These are phyloP conservation scores for Hypsibius dujardini DNA, from an alignment of 1,140 invertebrate genomes.

Conservation along the genomic window DNA sequence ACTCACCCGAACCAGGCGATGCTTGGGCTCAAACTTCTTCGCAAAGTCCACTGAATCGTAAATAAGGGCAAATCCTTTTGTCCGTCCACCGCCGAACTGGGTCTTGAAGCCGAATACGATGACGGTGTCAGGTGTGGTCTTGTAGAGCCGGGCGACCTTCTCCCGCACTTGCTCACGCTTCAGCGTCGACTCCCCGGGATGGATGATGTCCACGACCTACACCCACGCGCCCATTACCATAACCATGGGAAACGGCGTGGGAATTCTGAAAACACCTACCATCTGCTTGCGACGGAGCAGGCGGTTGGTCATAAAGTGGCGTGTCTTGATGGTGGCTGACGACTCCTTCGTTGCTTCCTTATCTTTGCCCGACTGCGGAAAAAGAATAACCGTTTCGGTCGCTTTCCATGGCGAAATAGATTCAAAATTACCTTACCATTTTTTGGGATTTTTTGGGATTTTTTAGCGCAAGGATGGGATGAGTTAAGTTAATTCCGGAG, in stretches of 20 bases:
- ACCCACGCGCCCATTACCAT: conserved; percentile 24
- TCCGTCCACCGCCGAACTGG: conserved; percentile 93
- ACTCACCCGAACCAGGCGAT: conserved; percentile 54
- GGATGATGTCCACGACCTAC: conserved; percentile 78
- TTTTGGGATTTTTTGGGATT: no score
- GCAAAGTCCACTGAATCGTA: conserved; percentile 93
- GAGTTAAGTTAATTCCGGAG: no score
- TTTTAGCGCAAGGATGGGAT: no score
- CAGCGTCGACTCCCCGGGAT: conserved; percentile 81
- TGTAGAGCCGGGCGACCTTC: conserved; percentile 93
- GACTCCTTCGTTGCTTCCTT: conserved; percentile 28
- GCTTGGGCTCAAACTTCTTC: conserved; percentile 98
- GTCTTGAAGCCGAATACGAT: conserved; percentile 95
- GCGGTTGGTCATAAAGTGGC: conserved; percentile 98
- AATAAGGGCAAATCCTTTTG: conserved; percentile 86
- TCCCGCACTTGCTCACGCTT: conserved; percentile 92
- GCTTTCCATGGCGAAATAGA: no score
- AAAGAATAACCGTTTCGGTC: conserved; percentile 22
- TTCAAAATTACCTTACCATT: no score
- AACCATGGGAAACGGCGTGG: conserved; percentile 11
- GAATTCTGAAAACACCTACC: conserved; percentile 44
- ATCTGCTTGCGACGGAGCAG: conserved; percentile 93
- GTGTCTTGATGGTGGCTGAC: conserved; percentile 79
- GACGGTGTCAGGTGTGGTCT: conserved; percentile 86
- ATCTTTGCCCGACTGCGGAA: conserved; percentile 32